Evolutionary conservation across 2,113 vertebrate genomes (phyloP).

Genomic region (Pteruthius melanotis): DNA sequence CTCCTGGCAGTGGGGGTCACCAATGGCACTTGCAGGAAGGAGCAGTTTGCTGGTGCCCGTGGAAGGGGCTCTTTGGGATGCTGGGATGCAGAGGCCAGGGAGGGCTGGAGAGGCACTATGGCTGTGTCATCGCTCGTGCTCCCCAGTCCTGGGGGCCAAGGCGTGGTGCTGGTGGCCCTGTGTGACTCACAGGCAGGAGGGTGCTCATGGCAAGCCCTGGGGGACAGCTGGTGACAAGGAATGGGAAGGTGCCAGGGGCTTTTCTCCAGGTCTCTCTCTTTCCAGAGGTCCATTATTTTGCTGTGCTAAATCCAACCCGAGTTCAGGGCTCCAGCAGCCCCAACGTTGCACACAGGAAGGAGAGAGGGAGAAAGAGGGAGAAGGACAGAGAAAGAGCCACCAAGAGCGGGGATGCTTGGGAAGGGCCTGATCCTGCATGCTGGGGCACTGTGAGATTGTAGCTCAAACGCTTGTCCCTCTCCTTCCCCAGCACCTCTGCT

Average conservation of each 20-base stretch:
- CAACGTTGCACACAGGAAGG: fast-evolving
- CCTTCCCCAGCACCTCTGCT: conserved; percentile 55
- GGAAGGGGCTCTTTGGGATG: not conserved
- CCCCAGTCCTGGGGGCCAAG: fast-evolving
- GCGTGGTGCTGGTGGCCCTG: not conserved
- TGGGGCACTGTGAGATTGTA: conserved; percentile 35
- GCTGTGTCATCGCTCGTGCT: fast-evolving
- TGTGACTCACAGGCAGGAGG: not conserved
- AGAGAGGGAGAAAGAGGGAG: not conserved
- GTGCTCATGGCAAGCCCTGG: not conserved
- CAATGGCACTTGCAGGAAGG: fast-evolving
- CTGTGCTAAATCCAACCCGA: not conserved
- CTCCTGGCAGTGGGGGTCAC: fast-evolving
- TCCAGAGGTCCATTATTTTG: not conserved
- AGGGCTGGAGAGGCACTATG: fast-evolving
- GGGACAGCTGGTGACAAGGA: fast-evolving
- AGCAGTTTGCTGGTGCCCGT: fast-evolving
- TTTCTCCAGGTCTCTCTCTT: not conserved
- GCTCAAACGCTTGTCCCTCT: conserved; percentile 46
- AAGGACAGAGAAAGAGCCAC: not conserved
- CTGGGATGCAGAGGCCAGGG: not conserved
- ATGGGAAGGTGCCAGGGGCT: fast-evolving
- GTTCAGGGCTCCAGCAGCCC: not conserved
- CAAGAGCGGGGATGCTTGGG: not conserved
- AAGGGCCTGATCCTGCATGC: not conserved